A percentile compares a stretch with the other conserved stretches of the same genome.
Conservation (phyloP, 2,888 invertebrate species). For the Panzeria rudis region DNA sequence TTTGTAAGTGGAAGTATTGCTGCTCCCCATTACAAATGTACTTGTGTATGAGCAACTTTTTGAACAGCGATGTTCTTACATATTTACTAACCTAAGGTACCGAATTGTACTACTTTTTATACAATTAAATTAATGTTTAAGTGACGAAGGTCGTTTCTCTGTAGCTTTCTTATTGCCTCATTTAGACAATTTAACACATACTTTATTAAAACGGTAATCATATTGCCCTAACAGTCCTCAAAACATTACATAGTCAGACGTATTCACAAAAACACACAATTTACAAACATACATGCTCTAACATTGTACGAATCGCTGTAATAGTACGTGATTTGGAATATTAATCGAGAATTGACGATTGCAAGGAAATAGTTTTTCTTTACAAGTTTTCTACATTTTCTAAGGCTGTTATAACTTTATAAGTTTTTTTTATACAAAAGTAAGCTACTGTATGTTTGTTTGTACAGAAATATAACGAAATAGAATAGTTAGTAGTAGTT, state of each 20-base stretch:
- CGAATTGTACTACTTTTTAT: too few relatives aligned
- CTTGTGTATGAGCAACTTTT: too few relatives aligned
- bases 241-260: not conserved
- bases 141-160: conserved; percentile 40
- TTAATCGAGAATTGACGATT: conserved; percentile 80
- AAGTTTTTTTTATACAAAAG: not conserved
- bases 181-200: conserved; percentile 62
- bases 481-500: conserved; percentile 70
- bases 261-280: not conserved
- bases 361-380: conserved; percentile 36
- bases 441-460: not conserved
- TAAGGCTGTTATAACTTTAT: not conserved
- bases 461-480: not conserved
- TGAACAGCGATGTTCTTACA: too few relatives aligned
- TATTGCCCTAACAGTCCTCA: conserved; percentile 20
- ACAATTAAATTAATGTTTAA: not conserved
- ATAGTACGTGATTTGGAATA: conserved; percentile 81
- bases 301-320: conserved; percentile 74
- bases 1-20: too few relatives aligned
- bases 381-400: conserved; percentile 26
- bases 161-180: conserved; percentile 46
- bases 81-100: too few relatives aligned
- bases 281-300: not conserved
- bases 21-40: too few relatives aligned
- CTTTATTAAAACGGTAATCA: conserved; percentile 48